Evolutionary conservation across 2,113 vertebrate species (phyloP), one percentile per base, ranked within the genome.

Genomic region (Leiothrix lutea): DNA sequence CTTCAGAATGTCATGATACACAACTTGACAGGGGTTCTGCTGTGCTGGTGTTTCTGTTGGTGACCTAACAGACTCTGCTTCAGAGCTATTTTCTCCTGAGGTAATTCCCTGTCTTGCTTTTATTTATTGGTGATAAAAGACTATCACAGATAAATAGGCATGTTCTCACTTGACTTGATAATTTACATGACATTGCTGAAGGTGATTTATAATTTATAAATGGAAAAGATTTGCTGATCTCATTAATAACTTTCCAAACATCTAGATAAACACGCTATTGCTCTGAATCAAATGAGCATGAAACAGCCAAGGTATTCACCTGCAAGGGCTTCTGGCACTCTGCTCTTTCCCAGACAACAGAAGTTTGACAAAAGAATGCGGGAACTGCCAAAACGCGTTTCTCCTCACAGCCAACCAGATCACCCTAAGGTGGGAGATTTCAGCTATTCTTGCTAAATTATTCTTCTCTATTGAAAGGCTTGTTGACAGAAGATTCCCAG

Each of bases 281-380:
- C 93, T 94, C 56, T 93, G 97, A 97, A 97, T 97, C 97, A 97
- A 95, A 96, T 90, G 93, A 95, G 94, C 94, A 94, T 94, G 95
- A 97, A 98, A 94, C 94, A 94, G 95, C 95, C 94, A 70, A 95
- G 85, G 95, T 97, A 98, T 98, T 98, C 96, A 98, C 97, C 98
- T 98, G 97, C 97, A 73, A 97, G 97, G 96, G 87, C 93, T 98
- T 97, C 77, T 98, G 98, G 97, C 96, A 94, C 70, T 84, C 78
- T 53, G 61, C 93, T 94, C 90, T 95, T 97, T 97, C 93, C 92
- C 96, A 97, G 92, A 95, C 96, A 96, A 97, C 93, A 92, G 81
- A 51, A 92, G 79, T 93, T 94, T 93, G 89, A 97, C 93, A 90
- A 94, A 97, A 95, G 94, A 95, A 97, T 90, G 92, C 91, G 65